These are phyloP conservation scores for Dendrocincla tyrannina DNA, from an alignment of 2,797 vertebrate species.

Conservation along the genomic window DNA sequence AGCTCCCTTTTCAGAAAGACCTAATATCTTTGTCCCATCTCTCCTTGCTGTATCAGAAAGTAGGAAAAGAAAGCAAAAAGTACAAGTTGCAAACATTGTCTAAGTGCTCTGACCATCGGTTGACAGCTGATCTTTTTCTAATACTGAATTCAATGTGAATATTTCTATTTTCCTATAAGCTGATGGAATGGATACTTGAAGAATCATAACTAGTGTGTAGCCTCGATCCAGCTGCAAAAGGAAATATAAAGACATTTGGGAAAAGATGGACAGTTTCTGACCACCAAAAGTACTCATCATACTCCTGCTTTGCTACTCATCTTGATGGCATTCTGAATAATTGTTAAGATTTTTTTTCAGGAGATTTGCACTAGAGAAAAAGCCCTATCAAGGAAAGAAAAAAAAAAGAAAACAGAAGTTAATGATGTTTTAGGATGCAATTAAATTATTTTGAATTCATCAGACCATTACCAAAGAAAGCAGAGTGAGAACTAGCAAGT, in stretches of 20 bases:
- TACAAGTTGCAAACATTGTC: not conserved
- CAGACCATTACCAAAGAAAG: not conserved
- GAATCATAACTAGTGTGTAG: not conserved
- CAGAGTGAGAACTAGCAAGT: not conserved
- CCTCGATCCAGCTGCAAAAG: not conserved
- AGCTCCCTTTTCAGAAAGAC: not conserved
- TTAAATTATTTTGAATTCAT: not conserved
- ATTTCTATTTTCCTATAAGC: not conserved
- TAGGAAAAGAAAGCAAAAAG: not conserved
- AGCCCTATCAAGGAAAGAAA: not conserved
- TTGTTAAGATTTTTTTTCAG: not conserved
- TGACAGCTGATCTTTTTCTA: not conserved
- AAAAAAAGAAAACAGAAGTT: not conserved
- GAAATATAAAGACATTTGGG: not conserved
- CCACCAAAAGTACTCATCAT: not conserved
- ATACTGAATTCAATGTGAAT: not conserved
- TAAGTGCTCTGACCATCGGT: not conserved
- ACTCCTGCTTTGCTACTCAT: not conserved
- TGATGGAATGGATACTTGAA: not conserved
- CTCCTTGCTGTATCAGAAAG: not conserved
- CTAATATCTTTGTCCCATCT: not conserved
- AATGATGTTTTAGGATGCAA: not conserved
- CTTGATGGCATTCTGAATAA: not conserved
- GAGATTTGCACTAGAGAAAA: not conserved
- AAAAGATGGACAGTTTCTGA: not conserved